These are phyloP conservation scores for Oopsacas minuta DNA, from an alignment of 37 sponge, comb jelly and placozoan species.

Conservation along the genomic window DNA sequence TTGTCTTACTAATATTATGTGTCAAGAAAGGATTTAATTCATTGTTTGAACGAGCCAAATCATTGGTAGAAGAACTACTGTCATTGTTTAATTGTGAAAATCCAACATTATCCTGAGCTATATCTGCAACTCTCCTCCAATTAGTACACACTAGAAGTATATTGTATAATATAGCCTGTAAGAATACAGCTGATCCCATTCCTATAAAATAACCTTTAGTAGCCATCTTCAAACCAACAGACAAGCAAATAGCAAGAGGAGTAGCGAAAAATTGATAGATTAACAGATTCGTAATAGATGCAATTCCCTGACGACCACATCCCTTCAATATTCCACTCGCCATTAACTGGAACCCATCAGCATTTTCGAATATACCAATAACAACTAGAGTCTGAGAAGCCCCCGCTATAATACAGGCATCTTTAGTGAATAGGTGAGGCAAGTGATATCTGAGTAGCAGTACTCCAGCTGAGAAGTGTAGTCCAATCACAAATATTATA, in stretches of 20 bases:
- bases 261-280: not conserved
- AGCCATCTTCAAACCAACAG: not conserved
- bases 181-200: not conserved
- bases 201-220: not conserved
- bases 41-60: not conserved
- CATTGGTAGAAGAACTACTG: not conserved
- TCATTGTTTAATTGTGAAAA: not conserved
- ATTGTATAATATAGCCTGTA: not conserved
- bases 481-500: not conserved
- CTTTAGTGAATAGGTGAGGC: not conserved
- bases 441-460: not conserved
- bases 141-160: not conserved
- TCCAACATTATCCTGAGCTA: not conserved
- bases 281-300: not conserved
- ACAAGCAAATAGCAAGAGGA: not conserved
- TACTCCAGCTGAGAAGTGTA: not conserved
- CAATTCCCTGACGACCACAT: not conserved
- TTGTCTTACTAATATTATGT: not conserved
- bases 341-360: not conserved
- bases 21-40: not conserved
- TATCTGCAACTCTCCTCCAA: not conserved
- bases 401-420: not conserved
- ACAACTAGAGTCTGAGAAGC: not conserved
- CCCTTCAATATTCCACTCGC: not conserved
- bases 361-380: not conserved